Evolutionary conservation across 1,140 invertebrate genomes (phyloP).

Genomic region (Lineus longissimus): DNA sequence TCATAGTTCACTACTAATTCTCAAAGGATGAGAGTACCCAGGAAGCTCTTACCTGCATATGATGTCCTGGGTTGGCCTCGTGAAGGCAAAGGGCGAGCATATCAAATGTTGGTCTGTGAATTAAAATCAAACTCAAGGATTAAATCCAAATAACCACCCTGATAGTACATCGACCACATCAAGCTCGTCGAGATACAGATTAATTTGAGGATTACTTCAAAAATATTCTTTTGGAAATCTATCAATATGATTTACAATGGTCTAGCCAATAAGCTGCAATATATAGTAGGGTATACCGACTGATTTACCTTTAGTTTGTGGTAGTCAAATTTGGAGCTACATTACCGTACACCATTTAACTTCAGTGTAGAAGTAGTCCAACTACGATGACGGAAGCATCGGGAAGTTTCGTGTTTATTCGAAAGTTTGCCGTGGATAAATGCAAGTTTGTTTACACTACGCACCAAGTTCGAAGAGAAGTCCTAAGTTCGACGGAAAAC

Average conservation of each 20-base stretch:
- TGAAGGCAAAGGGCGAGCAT: slow-evolving; percentile 49
- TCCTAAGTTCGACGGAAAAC: no score
- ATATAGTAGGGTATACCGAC: no score
- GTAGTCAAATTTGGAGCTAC: no score
- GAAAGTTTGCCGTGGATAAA: no score
- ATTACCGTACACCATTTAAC: no score
- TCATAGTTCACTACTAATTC: background rate
- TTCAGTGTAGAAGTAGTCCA: no score
- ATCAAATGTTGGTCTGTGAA: slow-evolving; percentile 42
- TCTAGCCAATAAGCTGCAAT: no score
- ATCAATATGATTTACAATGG: background rate
- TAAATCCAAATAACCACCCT: background rate
- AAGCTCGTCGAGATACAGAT: background rate
- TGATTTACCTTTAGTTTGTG: no score
- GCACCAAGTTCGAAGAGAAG: no score
- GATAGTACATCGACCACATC: background rate
- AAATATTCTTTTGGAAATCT: background rate
- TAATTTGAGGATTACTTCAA: background rate
- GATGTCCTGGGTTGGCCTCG: slow-evolving; percentile 54
- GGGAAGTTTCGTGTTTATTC: no score
- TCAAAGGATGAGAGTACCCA: background rate
- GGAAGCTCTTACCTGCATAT: slow-evolving; percentile 41
- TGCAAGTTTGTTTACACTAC: no score
- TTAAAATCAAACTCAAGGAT: background rate
- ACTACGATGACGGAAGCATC: no score